phyloP scores from a whole-genome alignment of 2,888 invertebrate species.

The Eilema griseolum region DNA sequence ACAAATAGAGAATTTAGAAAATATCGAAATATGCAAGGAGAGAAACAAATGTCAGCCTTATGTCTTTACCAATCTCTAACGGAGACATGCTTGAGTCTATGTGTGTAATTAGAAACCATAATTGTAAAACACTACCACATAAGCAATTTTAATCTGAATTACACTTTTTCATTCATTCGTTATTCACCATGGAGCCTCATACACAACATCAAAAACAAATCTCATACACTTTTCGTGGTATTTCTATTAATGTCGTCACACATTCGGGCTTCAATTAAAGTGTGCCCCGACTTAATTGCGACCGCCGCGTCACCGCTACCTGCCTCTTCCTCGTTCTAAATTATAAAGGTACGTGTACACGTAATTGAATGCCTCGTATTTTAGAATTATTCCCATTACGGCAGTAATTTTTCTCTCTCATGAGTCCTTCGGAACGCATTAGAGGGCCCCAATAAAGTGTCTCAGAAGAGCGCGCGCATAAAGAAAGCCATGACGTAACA shows the following conservation, averaged over 20 bases:
- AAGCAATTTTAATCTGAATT: neutral
- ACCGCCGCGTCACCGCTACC: conserved; percentile 29
- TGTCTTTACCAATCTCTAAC: neutral
- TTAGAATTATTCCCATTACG: conserved; percentile 45
- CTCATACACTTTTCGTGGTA: neutral
- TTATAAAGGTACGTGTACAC: conserved; percentile 15
- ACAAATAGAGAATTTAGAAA: neutral
- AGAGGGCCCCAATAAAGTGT: conserved; percentile 61
- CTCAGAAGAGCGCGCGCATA: conserved; percentile 56
- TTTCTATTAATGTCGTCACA: conserved; percentile 14
- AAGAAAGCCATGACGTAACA: conserved; percentile 55
- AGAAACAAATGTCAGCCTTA: neutral
- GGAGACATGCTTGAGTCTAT: neutral
- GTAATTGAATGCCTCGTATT: conserved; percentile 42
- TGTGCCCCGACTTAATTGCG: conserved; percentile 37
- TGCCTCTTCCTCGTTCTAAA: conserved; percentile 12
- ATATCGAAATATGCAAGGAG: neutral
- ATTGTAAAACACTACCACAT: neutral
- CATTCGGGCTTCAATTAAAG: conserved; percentile 36
- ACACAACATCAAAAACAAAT: conserved; percentile 9
- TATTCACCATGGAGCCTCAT: neutral
- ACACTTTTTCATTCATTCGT: neutral
- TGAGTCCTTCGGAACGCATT: conserved; percentile 60
- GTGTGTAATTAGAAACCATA: neutral
- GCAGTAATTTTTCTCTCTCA: conserved; percentile 49